Base-by-base conservation (phyloP, 2,797 vertebrate species). In the Tympanoctomys barrerae region DNA sequence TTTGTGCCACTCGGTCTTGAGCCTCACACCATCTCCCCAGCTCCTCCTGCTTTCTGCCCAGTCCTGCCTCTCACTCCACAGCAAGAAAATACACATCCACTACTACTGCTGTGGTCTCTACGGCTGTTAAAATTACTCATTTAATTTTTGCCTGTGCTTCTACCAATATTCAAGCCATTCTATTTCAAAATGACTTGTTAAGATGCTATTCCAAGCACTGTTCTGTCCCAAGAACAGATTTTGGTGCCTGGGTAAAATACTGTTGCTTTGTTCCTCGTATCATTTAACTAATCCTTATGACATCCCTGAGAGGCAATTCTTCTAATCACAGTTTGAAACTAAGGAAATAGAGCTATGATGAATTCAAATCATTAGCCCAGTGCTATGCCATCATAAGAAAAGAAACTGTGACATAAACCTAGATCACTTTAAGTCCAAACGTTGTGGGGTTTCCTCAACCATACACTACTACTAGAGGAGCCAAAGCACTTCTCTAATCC, bases 321-420 rank as follows among this genome's bases (percentile, higher is more conserved):
- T 94, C 70, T 81, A 86, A 68, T n/a, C 8, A 62, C 83, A 46
- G 71, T 87, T 78, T 83, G 26, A 66, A 93, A 87, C 75, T 59
- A 71, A 82, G 33, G 62, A 90, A 83, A 77, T 33, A 52, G 1
- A n/a, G 21, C n/a, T 71, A 68, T 21, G 19, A 42, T 64, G 82
- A 79, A 42, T 81, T 83, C 71, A 91, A 94, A 33, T 42, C 42
- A 82, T 78, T 82, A 31, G 77, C 82, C 85, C 26, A 87, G 73
- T 4, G 16, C 10, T n/a, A 91, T 64, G 14, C 11, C 18, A 57
- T n/a, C 68, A 52, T 66, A 88, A 94, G n/a, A 61, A 52, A n/a
- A 12, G 78, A 42, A 91, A 62, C 24, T 36, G 85, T 36, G 28
- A 64, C 16, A 86, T 5, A 73, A 95, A 91, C 10, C 62, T 68